These are phyloP conservation scores for Brachymystax lenok DNA, from an alignment of 2,797 vertebrate genomes.

Conservation along the genomic window DNA sequence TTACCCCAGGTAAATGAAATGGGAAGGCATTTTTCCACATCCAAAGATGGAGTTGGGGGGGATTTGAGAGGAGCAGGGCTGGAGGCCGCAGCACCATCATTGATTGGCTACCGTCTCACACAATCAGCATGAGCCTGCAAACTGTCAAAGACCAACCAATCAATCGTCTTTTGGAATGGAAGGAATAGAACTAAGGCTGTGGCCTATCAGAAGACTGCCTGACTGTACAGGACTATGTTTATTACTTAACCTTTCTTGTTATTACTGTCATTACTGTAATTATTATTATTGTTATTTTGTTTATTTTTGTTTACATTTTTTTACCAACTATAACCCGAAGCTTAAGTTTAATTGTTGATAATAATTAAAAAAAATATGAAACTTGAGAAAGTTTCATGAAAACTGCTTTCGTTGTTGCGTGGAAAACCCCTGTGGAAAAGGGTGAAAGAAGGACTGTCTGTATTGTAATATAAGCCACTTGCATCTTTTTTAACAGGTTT, in stretches of 20 bases:
- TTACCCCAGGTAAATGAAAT: conserved; percentile 67
- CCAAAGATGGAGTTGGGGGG: conserved; percentile 82
- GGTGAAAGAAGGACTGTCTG: conserved; percentile 58
- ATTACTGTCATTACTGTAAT: conserved; percentile 68
- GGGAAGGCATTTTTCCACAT: conserved; percentile 79
- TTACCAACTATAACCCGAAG: conserved; percentile 75
- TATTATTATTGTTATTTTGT: conserved; percentile 69
- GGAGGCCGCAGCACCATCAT: conserved; percentile 71
- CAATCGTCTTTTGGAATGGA: conserved; percentile 71
- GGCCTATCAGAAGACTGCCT: conserved; percentile 57
- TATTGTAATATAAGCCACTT: conserved; percentile 74
- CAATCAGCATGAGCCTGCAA: conserved; percentile 73
- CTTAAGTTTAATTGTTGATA: conserved; percentile 67
- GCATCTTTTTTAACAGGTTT: conserved; percentile 69
- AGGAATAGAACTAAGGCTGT: conserved; percentile 68
- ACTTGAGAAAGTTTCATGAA: conserved; percentile 69
- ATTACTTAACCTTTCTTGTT: conserved; percentile 75
- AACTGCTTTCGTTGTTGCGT: conserved; percentile 60
- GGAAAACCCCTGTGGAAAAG: conserved; percentile 58
- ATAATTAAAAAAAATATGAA: conserved; percentile 69
- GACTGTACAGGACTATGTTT: conserved; percentile 82
- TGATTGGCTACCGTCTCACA: conserved; percentile 70
- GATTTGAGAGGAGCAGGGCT: conserved; percentile 68
- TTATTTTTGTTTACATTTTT: conserved; percentile 52
- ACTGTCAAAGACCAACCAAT: conserved; percentile 79